A percentile compares a stretch with the other conserved stretches of the same genome.
Evolutionary conservation across 2,797 vertebrate species (phyloP).

Genomic region (Helicolenus hilgendorfi): DNA sequence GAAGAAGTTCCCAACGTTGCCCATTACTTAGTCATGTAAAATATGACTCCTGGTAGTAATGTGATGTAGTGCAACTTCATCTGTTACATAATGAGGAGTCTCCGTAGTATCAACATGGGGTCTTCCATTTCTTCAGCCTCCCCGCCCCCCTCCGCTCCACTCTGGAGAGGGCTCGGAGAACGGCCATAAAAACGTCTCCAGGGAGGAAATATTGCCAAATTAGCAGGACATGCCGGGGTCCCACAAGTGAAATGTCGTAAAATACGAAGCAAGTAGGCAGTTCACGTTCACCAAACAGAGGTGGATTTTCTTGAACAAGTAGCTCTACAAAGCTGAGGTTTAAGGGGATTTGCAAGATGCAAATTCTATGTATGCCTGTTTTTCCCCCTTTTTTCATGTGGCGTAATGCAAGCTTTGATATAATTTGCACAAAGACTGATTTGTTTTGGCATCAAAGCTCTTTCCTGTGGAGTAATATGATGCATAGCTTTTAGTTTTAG

Average conservation of each 20-base stretch:
- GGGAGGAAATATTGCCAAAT: constrained; percentile 88
- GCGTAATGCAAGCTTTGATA: constrained; percentile 39
- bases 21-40: constrained; percentile 40
- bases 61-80: constrained; percentile 65
- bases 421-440: constrained; percentile 55
- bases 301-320: constrained; percentile 57
- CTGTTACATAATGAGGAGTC: constrained; percentile 84
- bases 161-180: constrained; percentile 58
- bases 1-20: background rate
- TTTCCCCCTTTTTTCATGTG: constrained; percentile 9
- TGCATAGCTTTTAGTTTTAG: constrained; percentile 44
- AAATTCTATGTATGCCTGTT: constrained; percentile 40
- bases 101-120: constrained; percentile 79
- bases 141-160: constrained; percentile 53
- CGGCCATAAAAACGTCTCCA: constrained; percentile 87
- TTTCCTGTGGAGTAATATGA: constrained; percentile 33
- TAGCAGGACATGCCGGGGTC: constrained; percentile 80
- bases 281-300: constrained; percentile 51
- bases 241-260: constrained; percentile 75
- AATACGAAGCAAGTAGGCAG: constrained; percentile 73
- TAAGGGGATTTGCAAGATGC: constrained; percentile 52
- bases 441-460: constrained; percentile 46
- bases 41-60: constrained; percentile 59
- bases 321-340: constrained; percentile 38
- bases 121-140: constrained; percentile 61